Base-by-base conservation (phyloP, 2,797 vertebrate species). In the Anas bahamensis region DNA sequence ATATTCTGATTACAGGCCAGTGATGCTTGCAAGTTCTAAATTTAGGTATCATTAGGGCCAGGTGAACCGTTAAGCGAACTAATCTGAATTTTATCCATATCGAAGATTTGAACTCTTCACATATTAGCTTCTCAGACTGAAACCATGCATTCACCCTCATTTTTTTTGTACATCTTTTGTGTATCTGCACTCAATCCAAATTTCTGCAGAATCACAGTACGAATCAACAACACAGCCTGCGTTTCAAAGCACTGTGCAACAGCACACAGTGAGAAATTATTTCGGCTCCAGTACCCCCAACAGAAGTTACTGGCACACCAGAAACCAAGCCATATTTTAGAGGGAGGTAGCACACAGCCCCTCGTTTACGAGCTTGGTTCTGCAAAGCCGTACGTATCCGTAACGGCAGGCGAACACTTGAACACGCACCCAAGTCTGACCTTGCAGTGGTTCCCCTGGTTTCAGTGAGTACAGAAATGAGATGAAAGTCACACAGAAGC, bases 1-100 rank as follows among this genome's bases (percentile, higher is more conserved):
- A 95, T 96, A 94, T 94, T 93, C 83, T 96, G 96, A 95, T 90
- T 89, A 89, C 29, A 87, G 96, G 90, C 96, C 96, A 97, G 77
- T 13, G 7, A 31, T 84, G 77, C 76, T 95, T 80, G 4, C 82
- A 87, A 94, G 68, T 89, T 96, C 77, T 88, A 85, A 96, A 95
- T 95, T 85, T 84, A 89, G 90, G 68, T 77, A 77, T 72, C 88
- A 80, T 86, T 74, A 65, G 52, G 55, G 76, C 68, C 85, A 94
- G 89, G 89, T 92, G 93, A 97, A 94, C 81, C 52, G 0, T 90
- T 86, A 90, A 56, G 33, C 44, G 90, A 96, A 81, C 89, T 66
- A 61, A 95, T 89, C 85, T 91, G 41, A 91, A 94, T 94, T 96
- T 95, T 80, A 95, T 81, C 87, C 85, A 5, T 68, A 71, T 19